A percentile compares a stretch with the other conserved stretches of the same genome.
These are phyloP conservation scores for Xiphorhynchus erythropygius DNA, from an alignment of 2,797 vertebrate genomes.

Conservation along the genomic window DNA sequence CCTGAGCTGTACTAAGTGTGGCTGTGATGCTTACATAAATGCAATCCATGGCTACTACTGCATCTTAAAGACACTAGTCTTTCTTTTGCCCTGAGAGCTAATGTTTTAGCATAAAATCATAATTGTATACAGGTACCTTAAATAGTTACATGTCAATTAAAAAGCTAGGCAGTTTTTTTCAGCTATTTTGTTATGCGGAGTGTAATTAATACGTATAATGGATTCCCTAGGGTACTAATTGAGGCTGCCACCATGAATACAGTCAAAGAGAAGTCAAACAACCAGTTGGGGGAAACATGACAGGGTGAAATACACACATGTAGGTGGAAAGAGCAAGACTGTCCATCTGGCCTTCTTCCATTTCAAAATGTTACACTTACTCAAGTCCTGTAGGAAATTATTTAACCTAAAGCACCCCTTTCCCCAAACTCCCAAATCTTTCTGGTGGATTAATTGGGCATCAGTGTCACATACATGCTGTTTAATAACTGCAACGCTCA, in stretches of 20 bases:
- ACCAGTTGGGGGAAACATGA: slow-evolving; percentile 35
- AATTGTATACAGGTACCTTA: slow-evolving; percentile 29
- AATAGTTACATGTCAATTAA: slow-evolving; percentile 33
- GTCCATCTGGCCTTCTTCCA: slow-evolving; percentile 15
- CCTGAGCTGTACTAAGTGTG: not conserved
- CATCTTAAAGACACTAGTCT: slow-evolving; percentile 7
- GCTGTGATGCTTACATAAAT: slow-evolving; percentile 5
- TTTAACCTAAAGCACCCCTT: not conserved
- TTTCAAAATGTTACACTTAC: not conserved
- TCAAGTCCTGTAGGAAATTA: not conserved
- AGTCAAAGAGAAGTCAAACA: slow-evolving; percentile 61
- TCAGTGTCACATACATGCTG: not conserved
- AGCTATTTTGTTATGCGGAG: slow-evolving; percentile 42
- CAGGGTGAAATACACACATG: slow-evolving; percentile 15
- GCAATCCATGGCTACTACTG: not conserved
- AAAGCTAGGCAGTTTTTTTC: slow-evolving; percentile 43
- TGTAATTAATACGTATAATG: slow-evolving; percentile 65
- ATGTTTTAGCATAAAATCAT: slow-evolving; percentile 15
- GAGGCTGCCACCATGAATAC: slow-evolving; percentile 49
- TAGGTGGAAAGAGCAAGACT: slow-evolving; percentile 12
- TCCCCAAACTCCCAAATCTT: not conserved
- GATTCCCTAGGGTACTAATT: slow-evolving; percentile 52
- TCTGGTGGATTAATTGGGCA: not conserved
- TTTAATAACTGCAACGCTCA: not conserved
- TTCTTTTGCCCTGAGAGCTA: slow-evolving; percentile 17